phyloP scores from a whole-genome alignment of 1,140 invertebrate species.

The Pygmarrhopalites habei region DNA sequence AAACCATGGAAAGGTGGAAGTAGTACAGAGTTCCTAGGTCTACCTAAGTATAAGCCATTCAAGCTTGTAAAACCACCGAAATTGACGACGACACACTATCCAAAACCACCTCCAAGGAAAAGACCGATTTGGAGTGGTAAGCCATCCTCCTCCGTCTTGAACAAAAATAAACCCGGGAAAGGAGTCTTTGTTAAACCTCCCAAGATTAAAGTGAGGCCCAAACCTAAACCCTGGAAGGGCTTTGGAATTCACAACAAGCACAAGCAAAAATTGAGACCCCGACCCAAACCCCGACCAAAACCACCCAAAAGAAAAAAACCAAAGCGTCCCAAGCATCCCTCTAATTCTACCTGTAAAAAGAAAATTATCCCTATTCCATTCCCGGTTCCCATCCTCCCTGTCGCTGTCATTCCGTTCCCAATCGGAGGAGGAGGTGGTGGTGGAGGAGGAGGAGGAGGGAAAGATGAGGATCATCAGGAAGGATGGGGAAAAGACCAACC shows the following conservation, averaged over 20 bases:
- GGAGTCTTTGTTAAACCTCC: slow-evolving; percentile 4
- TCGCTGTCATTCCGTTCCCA: slow-evolving; percentile 27
- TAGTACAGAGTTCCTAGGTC: background rate
- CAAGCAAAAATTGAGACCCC: slow-evolving; percentile 15
- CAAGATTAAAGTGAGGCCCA: slow-evolving; percentile 10
- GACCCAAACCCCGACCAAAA: slow-evolving; percentile 10
- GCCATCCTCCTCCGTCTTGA: background rate
- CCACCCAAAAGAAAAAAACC: background rate
- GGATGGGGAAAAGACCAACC: background rate
- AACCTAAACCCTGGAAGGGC: slow-evolving; percentile 5
- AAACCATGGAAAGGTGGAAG: slow-evolving; percentile 4
- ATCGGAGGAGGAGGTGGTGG: slow-evolving; percentile 25
- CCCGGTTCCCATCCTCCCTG: slow-evolving; percentile 31
- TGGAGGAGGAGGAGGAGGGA: slow-evolving; percentile 20
- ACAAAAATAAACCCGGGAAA: background rate
- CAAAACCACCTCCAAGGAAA: background rate
- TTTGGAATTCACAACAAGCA: slow-evolving; percentile 2
- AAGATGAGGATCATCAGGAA: slow-evolving; percentile 6
- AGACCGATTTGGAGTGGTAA: background rate
- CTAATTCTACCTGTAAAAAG: slow-evolving; percentile 13
- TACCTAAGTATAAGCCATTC: background rate
- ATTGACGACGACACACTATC: background rate
- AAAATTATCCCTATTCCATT: slow-evolving; percentile 24
- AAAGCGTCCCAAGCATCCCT: background rate
- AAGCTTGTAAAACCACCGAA: slow-evolving; percentile 8